Conservation (phyloP, 2,888 invertebrate genomes). For the Oscheius onirici region DNA sequence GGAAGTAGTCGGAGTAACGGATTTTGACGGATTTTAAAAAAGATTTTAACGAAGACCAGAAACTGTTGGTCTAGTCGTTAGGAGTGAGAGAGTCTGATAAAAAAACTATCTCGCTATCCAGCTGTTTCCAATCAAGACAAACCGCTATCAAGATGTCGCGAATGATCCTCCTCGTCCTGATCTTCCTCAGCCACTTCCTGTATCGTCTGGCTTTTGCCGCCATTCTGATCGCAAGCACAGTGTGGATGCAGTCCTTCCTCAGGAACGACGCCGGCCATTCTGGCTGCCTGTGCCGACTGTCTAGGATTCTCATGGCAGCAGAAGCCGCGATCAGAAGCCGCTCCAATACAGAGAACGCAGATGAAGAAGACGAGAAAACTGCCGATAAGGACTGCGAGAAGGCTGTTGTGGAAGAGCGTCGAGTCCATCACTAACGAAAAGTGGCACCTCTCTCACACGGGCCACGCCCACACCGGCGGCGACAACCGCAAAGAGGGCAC, state of each 20-base stretch:
- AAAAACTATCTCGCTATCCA: neutral
- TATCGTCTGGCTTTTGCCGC: neutral
- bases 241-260: neutral
- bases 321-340: conserved; percentile 62
- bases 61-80: too few relatives aligned
- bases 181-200: conserved; percentile 1
- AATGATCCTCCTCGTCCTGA: neutral
- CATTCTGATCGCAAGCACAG: conserved; percentile 23
- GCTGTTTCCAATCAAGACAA: too few relatives aligned
- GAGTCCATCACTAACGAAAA: conserved; percentile 58
- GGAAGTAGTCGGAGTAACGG: too few relatives aligned
- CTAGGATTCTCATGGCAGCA: conserved; percentile 53
- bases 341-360: conserved; percentile 67
- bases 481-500: conserved; percentile 14
- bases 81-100: too few relatives aligned
- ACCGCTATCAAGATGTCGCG: neutral
- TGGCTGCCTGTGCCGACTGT: neutral
- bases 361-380: conserved; percentile 66
- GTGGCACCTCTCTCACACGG: neutral
- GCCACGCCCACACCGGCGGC: conserved; percentile 16
- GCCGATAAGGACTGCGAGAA: conserved; percentile 64
- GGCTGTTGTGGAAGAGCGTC: conserved; percentile 63
- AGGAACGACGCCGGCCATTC: neutral
- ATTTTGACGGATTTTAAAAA: too few relatives aligned
- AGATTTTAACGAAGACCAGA: neutral